Percentiles rank a stretch among this genome's conserved stretches.
phyloP scores from a whole-genome alignment of 2,113 vertebrate genomes.

The Puma concolor region DNA sequence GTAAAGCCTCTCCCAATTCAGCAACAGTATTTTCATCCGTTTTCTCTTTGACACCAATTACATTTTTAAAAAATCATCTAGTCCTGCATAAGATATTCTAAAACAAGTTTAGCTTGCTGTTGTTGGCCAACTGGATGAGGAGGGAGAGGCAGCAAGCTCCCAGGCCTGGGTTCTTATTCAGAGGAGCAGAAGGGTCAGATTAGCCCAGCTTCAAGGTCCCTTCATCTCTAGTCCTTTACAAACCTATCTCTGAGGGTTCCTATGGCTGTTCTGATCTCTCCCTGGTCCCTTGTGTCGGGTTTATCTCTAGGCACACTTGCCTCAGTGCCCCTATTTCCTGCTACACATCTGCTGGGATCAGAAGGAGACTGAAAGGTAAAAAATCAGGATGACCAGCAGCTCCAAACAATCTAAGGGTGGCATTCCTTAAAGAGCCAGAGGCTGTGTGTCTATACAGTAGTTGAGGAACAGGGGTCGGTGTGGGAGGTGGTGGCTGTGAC shows the following conservation, averaged over 20 bases:
- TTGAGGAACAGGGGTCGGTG: not conserved
- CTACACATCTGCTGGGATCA: not conserved
- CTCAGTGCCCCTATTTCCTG: not conserved
- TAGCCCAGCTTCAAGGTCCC: not conserved
- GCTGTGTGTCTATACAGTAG: accelerated
- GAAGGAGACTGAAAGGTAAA: not conserved
- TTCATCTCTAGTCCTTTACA: not conserved
- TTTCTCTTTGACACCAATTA: not conserved
- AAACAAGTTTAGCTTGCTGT: not conserved
- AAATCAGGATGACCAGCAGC: not conserved
- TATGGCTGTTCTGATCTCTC: not conserved
- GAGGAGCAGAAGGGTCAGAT: not conserved
- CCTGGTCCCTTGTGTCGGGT: not conserved
- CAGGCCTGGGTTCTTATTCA: not conserved
- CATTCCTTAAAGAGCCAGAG: not conserved
- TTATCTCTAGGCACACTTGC: not conserved
- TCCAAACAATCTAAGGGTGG: not conserved
- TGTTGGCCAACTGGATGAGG: not conserved
- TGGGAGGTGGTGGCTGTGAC: accelerated
- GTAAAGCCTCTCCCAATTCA: not conserved
- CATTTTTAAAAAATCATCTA: not conserved
- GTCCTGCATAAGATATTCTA: too few relatives aligned
- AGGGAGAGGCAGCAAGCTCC: not conserved
- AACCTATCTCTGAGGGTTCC: not conserved
- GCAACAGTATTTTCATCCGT: not conserved